Conservation (phyloP, 2,888 invertebrate species). For the Campoplex nolae region DNA sequence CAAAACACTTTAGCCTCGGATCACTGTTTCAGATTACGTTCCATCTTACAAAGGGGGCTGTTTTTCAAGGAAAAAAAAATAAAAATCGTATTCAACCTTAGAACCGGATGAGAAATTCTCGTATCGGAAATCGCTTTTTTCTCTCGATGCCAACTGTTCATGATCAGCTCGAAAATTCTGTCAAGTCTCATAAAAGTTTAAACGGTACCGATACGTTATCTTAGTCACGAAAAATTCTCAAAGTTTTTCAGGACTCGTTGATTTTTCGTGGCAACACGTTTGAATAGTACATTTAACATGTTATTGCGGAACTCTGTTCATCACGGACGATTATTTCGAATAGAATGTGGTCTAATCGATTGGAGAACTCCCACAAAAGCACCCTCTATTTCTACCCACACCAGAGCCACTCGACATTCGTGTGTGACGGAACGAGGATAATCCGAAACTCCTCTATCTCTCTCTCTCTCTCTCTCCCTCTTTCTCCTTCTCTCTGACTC, state of each 20-base stretch:
- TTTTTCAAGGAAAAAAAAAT: not conserved
- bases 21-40: not conserved
- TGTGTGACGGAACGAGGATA: conserved; percentile 45
- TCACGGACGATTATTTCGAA: conserved; percentile 38
- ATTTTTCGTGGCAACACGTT: not conserved
- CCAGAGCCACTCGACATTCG: conserved; percentile 41
- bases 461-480: not conserved
- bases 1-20: not conserved
- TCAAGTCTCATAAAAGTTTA: not conserved
- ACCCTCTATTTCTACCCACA: conserved; percentile 26
- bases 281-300: not conserved
- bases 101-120: not conserved
- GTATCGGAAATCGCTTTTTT: not conserved
- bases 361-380: conserved; percentile 29
- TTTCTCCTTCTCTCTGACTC: too few species aligned
- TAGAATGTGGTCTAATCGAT: conserved; percentile 39
- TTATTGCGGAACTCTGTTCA: conserved; percentile 10
- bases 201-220: not conserved
- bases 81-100: not conserved
- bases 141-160: too few species aligned
- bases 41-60: not conserved
- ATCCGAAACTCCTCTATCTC: not conserved
- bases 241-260: not conserved
- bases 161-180: too few species aligned
- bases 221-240: not conserved